phyloP scores from a whole-genome alignment of 1,140 invertebrate species.

The Aphaenogaster floridana region DNA sequence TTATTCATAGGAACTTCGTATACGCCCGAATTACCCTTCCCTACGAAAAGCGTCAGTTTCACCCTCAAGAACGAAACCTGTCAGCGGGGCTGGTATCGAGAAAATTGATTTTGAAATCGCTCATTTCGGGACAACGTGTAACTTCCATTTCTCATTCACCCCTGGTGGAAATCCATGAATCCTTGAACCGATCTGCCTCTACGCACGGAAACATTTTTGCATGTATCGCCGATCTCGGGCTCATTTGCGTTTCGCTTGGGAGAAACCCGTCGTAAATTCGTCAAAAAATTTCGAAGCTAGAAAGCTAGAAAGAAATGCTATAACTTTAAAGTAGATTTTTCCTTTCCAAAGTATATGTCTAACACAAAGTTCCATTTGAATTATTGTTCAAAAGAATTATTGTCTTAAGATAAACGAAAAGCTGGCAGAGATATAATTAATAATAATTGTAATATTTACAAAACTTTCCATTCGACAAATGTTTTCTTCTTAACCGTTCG shows the following conservation, averaged over 20 bases:
- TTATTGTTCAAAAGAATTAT: neutral
- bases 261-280: neutral
- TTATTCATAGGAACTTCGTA: conserved; percentile 82
- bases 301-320: neutral
- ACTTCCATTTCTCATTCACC: conserved; percentile 62
- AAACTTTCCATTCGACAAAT: neutral
- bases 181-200: conserved; percentile 19
- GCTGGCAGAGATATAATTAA: neutral
- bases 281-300: neutral
- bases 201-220: conserved; percentile 56
- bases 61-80: conserved; percentile 67
- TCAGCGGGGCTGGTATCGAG: conserved; percentile 66
- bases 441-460: neutral
- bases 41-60: conserved; percentile 76
- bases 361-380: neutral
- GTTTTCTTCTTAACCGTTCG: neutral
- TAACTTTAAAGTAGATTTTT: neutral
- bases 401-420: neutral
- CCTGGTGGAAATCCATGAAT: conserved; percentile 46
- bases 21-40: conserved; percentile 78
- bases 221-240: neutral
- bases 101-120: conserved; percentile 78
- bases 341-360: neutral
- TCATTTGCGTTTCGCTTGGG: conserved; percentile 20
- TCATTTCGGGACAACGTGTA: conserved; percentile 70